phyloP scores from a whole-genome alignment of 1,140 invertebrate genomes.

The Macrotrachela quadricornifera region DNA sequence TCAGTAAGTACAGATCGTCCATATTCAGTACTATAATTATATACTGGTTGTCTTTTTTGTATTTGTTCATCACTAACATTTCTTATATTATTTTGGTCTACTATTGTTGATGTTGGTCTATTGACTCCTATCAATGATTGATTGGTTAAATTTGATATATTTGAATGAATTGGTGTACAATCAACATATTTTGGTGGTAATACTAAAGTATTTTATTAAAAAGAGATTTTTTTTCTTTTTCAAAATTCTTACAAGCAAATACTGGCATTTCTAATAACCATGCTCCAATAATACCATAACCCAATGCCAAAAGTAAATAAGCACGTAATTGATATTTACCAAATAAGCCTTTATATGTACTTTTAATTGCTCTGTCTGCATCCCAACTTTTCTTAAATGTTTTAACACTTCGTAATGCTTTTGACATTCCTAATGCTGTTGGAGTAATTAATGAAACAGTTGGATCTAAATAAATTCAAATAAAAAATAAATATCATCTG shows the following conservation, averaged over 20 bases:
- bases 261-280: slow-evolving; percentile 1
- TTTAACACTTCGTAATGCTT: too few species aligned
- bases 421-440: too few species aligned
- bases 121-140: background rate
- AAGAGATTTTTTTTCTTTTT: background rate
- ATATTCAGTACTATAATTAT: too few species aligned
- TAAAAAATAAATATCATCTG: too few species aligned
- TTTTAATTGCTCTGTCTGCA: slow-evolving; percentile 8
- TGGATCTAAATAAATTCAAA: too few species aligned
- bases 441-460: too few species aligned
- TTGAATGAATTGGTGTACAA: background rate
- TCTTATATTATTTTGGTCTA: background rate
- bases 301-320: background rate
- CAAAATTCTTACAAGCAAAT: background rate
- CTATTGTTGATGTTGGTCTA: background rate
- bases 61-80: background rate
- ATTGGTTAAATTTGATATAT: background rate
- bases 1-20: too few species aligned
- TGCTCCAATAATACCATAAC: slow-evolving; percentile 3
- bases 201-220: background rate
- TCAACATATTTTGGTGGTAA: background rate
- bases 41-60: too few species aligned
- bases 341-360: slow-evolving; percentile 5
- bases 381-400: background rate
- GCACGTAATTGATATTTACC: slow-evolving; percentile 6